These are phyloP conservation scores for Cottoperca gobio DNA, from an alignment of 2,797 vertebrate genomes.

Conservation along the genomic window DNA sequence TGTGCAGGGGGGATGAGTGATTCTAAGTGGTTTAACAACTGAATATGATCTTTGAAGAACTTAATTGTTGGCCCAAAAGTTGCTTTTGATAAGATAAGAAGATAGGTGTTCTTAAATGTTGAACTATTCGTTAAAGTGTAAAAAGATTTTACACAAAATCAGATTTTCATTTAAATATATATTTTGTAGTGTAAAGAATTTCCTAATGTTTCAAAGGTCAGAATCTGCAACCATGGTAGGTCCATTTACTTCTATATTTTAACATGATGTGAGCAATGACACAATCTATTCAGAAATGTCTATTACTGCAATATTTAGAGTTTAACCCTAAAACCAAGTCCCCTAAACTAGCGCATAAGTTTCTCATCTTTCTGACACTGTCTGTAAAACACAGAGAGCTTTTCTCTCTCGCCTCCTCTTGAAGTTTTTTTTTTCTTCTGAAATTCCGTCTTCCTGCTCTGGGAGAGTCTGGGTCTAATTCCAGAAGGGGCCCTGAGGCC, in stretches of 20 bases:
- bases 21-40: background rate
- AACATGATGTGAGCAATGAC: too few species aligned
- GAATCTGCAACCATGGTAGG: too few species aligned
- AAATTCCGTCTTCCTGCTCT: constrained; percentile 62
- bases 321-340: background rate
- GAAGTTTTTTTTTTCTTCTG: constrained; percentile 19
- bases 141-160: too few species aligned
- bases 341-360: background rate
- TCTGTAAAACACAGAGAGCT: constrained; percentile 37
- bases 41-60: background rate
- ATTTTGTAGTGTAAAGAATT: too few species aligned
- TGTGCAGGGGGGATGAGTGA: too few species aligned
- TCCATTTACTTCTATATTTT: too few species aligned
- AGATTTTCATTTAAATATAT: too few species aligned
- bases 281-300: too few species aligned
- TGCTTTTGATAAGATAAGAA: too few species aligned
- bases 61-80: background rate
- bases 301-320: background rate
- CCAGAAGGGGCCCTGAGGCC: constrained; percentile 74
- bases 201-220: too few species aligned
- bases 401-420: constrained; percentile 16
- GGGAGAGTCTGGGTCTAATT: constrained; percentile 66
- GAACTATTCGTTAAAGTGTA: too few species aligned
- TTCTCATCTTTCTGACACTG: constrained; percentile 12
- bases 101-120: too few species aligned